Evolutionary conservation across 2,888 invertebrate genomes (phyloP), one percentile per base, ranked within the genome.

Genomic region (Operophtera brumata): DNA sequence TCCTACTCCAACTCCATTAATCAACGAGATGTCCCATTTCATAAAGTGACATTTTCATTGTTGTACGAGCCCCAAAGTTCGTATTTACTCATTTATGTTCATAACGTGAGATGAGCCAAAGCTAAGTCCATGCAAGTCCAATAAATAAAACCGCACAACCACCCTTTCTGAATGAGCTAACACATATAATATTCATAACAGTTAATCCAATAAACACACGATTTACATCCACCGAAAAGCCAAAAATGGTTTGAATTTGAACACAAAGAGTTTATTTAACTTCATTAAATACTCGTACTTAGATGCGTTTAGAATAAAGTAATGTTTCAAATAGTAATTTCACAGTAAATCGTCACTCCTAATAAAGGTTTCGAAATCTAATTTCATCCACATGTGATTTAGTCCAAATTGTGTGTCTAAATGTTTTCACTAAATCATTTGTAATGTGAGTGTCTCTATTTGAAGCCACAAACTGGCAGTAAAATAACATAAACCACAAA

Each of bases 31-130:
- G 59, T 81, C 80, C 84, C 82, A 80, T 84, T 84, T 86, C 84
- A 84, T 86, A 85, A 86, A 86, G 83, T 86, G 87, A 86, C 87
- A 86, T 83, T 85, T 86, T 86, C 86, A 86, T 88, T 88, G 87
- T 87, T 81, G 71, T 71, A 71, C 74, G 67, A 72, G 2, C 77
- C 80, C 79, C 74, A 73, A 84, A 85, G 77, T 84, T 84, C 74
- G 75, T 79, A 82, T 81, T 80, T 81, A 80, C 79, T 80, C 75
- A 75, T 83, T 80, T 74, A 73, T 75, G 82, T 77, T 78, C 75
- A 77, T 78, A 77, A 77, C 73, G 69, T 69, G 71, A 75, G 66
- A 70, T 70, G 65, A 72, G 68, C 66, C 64, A 37, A 70, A 72
- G 75, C 71, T 72, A 69, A 77, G 67, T 68, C 70, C 73, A 69